Conservation (phyloP, 2,797 vertebrate species). For the Cetoscarus ocellatus region DNA sequence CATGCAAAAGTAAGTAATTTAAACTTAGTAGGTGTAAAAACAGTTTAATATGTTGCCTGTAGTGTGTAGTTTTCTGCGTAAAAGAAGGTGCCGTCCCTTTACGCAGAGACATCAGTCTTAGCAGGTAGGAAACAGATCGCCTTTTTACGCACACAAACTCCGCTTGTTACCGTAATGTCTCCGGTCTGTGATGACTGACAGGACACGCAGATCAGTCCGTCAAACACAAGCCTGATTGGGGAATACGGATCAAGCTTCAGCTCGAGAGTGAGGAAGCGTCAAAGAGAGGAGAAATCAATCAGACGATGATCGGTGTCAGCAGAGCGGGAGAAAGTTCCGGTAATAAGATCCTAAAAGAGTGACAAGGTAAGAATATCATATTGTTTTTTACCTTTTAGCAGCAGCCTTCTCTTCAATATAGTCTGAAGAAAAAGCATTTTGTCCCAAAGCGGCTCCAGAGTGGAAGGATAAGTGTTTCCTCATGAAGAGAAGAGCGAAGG, state of each 20-base stretch:
- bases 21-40: too few species aligned
- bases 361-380: neutral
- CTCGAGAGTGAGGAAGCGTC: neutral
- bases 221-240: neutral
- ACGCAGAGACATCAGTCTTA: too few species aligned
- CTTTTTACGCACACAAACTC: neutral
- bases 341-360: neutral
- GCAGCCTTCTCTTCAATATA: conserved; percentile 82
- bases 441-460: conserved; percentile 51
- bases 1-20: too few species aligned
- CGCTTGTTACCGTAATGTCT: neutral
- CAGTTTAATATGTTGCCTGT: too few species aligned
- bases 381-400: conserved; percentile 82
- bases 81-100: too few species aligned
- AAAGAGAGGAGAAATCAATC: neutral
- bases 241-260: neutral
- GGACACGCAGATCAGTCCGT: neutral
- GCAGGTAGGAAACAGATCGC: neutral
- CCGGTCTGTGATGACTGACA: neutral
- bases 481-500: conserved; percentile 54
- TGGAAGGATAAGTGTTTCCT: conserved; percentile 54
- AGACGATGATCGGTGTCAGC: conserved; percentile 11
- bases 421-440: conserved; percentile 87
- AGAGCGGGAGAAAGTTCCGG: conserved; percentile 1
- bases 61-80: too few species aligned